phyloP scores from a whole-genome alignment of 1,140 invertebrate genomes.

The Psilanteris sp. region DNA sequence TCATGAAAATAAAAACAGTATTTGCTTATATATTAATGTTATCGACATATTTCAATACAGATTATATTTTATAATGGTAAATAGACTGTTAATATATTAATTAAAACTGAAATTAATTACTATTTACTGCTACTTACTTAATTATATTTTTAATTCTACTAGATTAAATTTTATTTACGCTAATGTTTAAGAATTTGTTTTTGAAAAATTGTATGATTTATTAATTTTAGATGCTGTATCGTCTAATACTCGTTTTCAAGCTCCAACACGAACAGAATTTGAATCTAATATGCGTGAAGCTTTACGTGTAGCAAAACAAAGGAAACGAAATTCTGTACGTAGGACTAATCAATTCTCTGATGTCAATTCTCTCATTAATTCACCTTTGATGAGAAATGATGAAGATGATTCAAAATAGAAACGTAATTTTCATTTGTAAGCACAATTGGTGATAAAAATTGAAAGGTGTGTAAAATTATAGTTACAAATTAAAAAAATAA shows the following conservation, averaged over 20 bases:
- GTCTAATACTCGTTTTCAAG: constrained; percentile 48
- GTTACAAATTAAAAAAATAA: too few relatives aligned
- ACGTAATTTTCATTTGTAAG: constrained; percentile 17
- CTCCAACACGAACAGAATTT: constrained; percentile 60
- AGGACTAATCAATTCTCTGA: constrained; percentile 48
- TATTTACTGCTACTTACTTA: too few relatives aligned
- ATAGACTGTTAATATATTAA: too few relatives aligned
- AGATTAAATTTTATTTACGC: too few relatives aligned
- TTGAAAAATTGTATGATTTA: neutral
- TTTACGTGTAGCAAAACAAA: constrained; percentile 60
- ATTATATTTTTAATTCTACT: too few relatives aligned
- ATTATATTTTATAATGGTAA: too few relatives aligned
- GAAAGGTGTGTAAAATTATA: constrained; percentile 34
- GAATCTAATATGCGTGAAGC: constrained; percentile 62
- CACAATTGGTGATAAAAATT: constrained; percentile 33
- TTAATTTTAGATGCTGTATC: constrained; percentile 57
- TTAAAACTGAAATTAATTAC: too few relatives aligned
- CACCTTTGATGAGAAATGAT: constrained; percentile 56
- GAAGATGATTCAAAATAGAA: constrained; percentile 59
- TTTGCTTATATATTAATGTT: too few relatives aligned
- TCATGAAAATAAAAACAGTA: too few relatives aligned
- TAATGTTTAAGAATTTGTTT: too few relatives aligned
- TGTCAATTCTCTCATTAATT: constrained; percentile 51
- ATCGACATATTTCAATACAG: too few relatives aligned
- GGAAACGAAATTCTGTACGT: constrained; percentile 59